These are phyloP conservation scores for Flabesymbios commensalis DNA, from an alignment of 2,888 invertebrate species.

Conservation along the genomic window DNA sequence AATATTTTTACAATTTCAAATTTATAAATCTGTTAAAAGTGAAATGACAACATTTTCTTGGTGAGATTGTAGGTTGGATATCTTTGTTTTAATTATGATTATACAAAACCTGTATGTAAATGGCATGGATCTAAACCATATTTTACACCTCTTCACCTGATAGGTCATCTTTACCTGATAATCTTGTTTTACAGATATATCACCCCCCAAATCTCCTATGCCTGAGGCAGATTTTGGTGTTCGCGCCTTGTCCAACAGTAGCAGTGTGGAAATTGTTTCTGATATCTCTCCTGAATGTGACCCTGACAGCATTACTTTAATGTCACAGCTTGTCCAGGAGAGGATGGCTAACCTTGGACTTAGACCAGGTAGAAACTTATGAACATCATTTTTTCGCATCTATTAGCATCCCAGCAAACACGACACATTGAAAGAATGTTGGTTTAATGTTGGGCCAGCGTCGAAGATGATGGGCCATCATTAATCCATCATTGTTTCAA, in stretches of 20 bases:
- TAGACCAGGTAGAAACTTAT: slow-evolving; percentile 39
- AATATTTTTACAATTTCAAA: too few relatives aligned
- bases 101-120: too few relatives aligned
- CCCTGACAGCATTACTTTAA: slow-evolving; percentile 7
- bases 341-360: slow-evolving; percentile 45
- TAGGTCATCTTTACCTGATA: slow-evolving; percentile 2
- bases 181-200: slow-evolving; percentile 48
- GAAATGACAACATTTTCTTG: too few relatives aligned
- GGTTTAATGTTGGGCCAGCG: too few relatives aligned
- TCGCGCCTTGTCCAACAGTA: slow-evolving; percentile 44
- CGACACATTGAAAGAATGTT: too few relatives aligned
- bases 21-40: too few relatives aligned
- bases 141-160: background rate
- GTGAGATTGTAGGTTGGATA: too few relatives aligned
- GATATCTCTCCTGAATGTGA: background rate
- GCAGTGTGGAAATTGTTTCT: slow-evolving; percentile 31
- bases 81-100: too few relatives aligned
- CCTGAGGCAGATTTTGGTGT: too few relatives aligned
- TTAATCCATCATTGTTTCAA: too few relatives aligned
- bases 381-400: background rate
- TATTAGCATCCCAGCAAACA: too few relatives aligned
- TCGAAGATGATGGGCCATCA: too few relatives aligned
- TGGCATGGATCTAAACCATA: background rate
- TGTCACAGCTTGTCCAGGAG: slow-evolving; percentile 42
- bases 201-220: slow-evolving; percentile 55